Evolutionary conservation across 2,113 vertebrate species (phyloP).

Genomic region (Myrmecophaga tridactyla): DNA sequence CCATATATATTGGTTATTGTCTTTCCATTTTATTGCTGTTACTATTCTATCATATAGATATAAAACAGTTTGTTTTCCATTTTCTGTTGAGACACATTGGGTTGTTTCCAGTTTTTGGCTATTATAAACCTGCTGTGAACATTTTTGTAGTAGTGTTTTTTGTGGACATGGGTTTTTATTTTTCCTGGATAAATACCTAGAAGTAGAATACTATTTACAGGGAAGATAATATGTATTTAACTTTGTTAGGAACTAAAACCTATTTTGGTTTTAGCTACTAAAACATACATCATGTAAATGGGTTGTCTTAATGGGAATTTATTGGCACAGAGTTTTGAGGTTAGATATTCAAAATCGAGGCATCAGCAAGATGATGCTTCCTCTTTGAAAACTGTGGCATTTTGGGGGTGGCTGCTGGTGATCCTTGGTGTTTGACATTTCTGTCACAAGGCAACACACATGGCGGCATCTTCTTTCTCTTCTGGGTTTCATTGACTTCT

Average conservation of each 20-base stretch:
- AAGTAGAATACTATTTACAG: neutral
- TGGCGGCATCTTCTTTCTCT: too few species aligned
- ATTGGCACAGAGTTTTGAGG: too few species aligned
- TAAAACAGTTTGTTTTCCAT: neutral
- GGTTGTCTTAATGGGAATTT: too few species aligned
- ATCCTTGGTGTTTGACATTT: too few species aligned
- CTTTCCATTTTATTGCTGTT: neutral
- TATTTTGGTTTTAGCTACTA: too few species aligned
- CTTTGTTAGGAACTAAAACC: neutral
- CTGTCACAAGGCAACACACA: too few species aligned
- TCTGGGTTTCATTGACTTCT: too few species aligned
- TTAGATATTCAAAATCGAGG: too few species aligned
- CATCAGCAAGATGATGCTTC: too few species aligned
- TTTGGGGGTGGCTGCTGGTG: too few species aligned
- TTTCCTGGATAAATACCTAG: neutral
- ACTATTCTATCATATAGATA: neutral
- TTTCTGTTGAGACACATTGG: neutral
- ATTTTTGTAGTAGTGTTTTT: neutral
- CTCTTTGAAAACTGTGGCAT: too few species aligned
- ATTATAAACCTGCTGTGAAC: neutral
- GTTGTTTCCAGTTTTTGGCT: neutral
- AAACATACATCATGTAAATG: too few species aligned
- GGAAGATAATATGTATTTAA: neutral
- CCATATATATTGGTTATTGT: neutral
- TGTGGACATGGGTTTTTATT: neutral